Evolutionary conservation across 1,140 invertebrate genomes (phyloP).

Genomic region (Teleopsis dalmanni): DNA sequence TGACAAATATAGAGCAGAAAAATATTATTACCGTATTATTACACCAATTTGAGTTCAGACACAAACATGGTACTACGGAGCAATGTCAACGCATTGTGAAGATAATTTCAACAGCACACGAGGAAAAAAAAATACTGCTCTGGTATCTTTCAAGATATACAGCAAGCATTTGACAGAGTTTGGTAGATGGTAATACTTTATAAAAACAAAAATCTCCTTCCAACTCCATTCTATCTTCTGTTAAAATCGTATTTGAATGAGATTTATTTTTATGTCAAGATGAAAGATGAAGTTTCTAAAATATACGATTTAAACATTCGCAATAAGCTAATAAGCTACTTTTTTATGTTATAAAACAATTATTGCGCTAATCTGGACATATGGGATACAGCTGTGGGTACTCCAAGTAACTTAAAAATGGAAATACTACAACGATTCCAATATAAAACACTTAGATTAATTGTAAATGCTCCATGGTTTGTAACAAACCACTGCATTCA

Average conservation of each 20-base stretch:
- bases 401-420: too few species aligned
- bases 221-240: not conserved
- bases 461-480: too few species aligned
- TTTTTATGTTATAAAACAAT: too few species aligned
- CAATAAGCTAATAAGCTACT: too few species aligned
- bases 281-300: not conserved
- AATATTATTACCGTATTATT: too few species aligned
- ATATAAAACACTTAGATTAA: too few species aligned
- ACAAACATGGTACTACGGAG: not conserved
- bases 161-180: constrained; percentile 1
- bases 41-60: not conserved
- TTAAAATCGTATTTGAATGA: not conserved
- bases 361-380: too few species aligned
- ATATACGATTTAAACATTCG: not conserved
- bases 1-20: not conserved
- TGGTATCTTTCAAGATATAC: not conserved
- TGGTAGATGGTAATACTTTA: not conserved
- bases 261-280: not conserved
- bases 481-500: too few species aligned
- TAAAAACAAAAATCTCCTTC: not conserved
- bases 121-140: constrained; percentile 5
- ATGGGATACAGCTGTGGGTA: too few species aligned
- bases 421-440: too few species aligned
- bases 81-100: too few species aligned
- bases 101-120: too few species aligned